A percentile compares a stretch with the other conserved stretches of the same genome.
These are phyloP conservation scores for Catharus minimus DNA, from an alignment of 2,113 vertebrate species.

Conservation along the genomic window DNA sequence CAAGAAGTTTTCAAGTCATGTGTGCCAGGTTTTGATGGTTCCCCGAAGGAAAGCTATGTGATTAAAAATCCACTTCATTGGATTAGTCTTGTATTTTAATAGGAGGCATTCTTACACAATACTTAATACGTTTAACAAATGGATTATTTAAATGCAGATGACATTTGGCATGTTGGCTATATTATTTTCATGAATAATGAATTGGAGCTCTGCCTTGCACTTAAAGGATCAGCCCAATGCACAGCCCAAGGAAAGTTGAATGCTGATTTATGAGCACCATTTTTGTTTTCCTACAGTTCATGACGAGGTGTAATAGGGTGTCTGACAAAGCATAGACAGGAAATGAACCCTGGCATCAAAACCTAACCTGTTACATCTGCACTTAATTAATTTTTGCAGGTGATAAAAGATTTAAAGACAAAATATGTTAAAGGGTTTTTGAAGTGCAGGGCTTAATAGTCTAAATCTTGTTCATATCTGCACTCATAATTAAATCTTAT, in stretches of 20 bases:
- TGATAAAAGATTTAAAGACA: constrained; percentile 97
- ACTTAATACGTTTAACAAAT: constrained; percentile 76
- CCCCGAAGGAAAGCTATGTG: constrained; percentile 52
- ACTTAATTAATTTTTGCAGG: constrained; percentile 95
- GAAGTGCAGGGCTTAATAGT: constrained; percentile 76
- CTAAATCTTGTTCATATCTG: constrained; percentile 81
- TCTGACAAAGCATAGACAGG: constrained; percentile 96
- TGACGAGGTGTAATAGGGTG: constrained; percentile 95
- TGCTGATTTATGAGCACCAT: constrained; percentile 88
- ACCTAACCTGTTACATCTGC: constrained; percentile 94
- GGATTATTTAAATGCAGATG: constrained; percentile 78
- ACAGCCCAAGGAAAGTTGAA: constrained; percentile 77
- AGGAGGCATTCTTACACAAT: constrained; percentile 62
- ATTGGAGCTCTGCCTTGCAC: constrained; percentile 72
- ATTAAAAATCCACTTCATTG: constrained; percentile 66
- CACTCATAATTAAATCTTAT: constrained; percentile 80
- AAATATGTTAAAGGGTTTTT: constrained; percentile 86
- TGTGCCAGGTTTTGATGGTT: constrained; percentile 65
- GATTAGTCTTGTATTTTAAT: constrained; percentile 65
- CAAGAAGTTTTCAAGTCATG: constrained; percentile 49
- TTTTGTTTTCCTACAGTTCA: constrained; percentile 86
- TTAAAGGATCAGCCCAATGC: constrained; percentile 68
- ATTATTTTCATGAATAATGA: constrained; percentile 80
- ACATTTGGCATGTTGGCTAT: constrained; percentile 78
- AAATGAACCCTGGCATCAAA: constrained; percentile 98